phyloP scores from a whole-genome alignment of 2,797 vertebrate genomes.

The Pangasius djambal region DNA sequence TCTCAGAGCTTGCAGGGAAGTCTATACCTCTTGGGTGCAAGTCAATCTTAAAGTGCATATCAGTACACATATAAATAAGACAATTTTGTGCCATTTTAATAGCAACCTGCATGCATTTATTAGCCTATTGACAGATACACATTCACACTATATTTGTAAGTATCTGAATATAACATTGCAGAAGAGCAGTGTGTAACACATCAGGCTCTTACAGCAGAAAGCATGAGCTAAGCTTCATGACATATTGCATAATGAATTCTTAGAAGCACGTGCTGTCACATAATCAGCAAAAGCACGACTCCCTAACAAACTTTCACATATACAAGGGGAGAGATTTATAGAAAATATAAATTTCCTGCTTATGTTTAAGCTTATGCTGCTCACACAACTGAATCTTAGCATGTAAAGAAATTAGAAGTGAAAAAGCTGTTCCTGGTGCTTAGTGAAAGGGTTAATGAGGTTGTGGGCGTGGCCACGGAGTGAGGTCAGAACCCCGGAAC shows the following conservation, averaged over 20 bases:
- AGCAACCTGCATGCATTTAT: not conserved
- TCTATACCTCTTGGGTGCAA: not conserved
- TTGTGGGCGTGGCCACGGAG: constrained; percentile 52
- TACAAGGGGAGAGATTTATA: too few relatives aligned
- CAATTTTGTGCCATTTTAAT: not conserved
- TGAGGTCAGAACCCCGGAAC: constrained; percentile 61
- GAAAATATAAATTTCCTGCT: not conserved
- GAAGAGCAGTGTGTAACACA: too few relatives aligned
- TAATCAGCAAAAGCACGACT: not conserved
- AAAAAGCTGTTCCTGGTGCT: not conserved
- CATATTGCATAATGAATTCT: not conserved
- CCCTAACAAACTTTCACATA: too few relatives aligned
- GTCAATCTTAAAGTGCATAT: not conserved
- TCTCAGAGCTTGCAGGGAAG: not conserved
- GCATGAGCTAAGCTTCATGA: not conserved
- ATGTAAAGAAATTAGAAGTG: not conserved
- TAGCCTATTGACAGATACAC: not conserved
- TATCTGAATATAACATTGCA: not conserved
- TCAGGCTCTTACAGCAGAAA: not conserved
- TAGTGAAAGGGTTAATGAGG: constrained; percentile 26
- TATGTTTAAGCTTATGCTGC: not conserved
- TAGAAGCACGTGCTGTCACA: not conserved
- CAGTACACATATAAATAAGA: not conserved
- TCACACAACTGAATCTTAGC: not conserved
- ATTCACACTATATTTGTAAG: not conserved